These are phyloP conservation scores for Actinostola sp. DNA, from an alignment of 92 coral and sea anemone genomes.

Conservation along the genomic window DNA sequence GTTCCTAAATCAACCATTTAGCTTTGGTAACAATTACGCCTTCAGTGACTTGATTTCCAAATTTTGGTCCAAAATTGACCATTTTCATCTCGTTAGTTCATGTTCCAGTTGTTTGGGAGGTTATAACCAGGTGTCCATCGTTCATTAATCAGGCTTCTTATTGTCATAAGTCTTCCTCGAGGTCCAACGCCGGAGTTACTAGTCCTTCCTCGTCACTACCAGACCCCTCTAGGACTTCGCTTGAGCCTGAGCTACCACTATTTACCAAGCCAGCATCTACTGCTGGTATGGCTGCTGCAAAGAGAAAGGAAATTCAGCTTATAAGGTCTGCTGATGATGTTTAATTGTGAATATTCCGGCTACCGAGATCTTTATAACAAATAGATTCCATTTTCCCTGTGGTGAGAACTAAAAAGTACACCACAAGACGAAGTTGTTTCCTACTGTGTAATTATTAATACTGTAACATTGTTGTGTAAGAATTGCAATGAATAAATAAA, in stretches of 20 bases:
- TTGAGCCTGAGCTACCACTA: slow-evolving; percentile 46
- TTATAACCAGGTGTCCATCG: slow-evolving; percentile 1
- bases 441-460: too few species aligned
- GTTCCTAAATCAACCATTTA: too few species aligned
- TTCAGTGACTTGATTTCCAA: too few species aligned
- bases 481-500: neutral
- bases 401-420: too few species aligned
- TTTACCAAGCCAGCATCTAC: slow-evolving; percentile 22
- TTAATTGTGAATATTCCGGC: too few species aligned
- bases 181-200: slow-evolving; percentile 84
- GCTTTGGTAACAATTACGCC: too few species aligned
- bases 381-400: too few species aligned
- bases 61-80: neutral
- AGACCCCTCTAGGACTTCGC: slow-evolving; percentile 85
- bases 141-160: slow-evolving; percentile 47
- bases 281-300: slow-evolving; percentile 57
- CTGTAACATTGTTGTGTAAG: too few species aligned
- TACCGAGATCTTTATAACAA: too few species aligned
- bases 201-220: slow-evolving; percentile 95
- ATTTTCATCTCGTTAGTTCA: neutral
- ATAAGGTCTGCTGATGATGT: too few species aligned
- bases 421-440: too few species aligned
- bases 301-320: neutral
- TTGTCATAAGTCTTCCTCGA: slow-evolving; percentile 75
- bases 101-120: neutral